Evolutionary conservation across 2,888 invertebrate genomes (phyloP), one percentile per base, ranked within the genome.

Genomic region (Malthinus seriepunctatus): DNA sequence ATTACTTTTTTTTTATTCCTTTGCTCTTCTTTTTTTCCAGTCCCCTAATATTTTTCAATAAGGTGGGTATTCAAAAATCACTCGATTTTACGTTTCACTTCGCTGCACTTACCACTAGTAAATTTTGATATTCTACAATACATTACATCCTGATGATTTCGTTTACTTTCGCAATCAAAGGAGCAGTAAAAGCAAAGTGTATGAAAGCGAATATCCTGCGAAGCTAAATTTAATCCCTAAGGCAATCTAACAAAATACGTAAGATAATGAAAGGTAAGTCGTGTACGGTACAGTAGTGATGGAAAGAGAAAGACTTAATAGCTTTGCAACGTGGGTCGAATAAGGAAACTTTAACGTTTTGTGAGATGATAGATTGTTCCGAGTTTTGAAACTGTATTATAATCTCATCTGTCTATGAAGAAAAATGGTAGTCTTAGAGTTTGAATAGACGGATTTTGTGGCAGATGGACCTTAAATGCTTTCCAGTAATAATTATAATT

Each of bases 321-420:
- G 69, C 63, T 69, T 69, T 67, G 64, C 63, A 69, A 67, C 69
- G 70, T 67, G 68, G 63, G 52, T 60, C 61, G 68, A 69, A 69
- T 67, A 67, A 65, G 62, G 64, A 67, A 69, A 69, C 68, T 69
- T 69, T 58, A 63, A 58, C 64, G 63, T 69, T 67, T 63, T 60
- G 63, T 59, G 65, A 66, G 67, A 70, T 71, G 69, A 71, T 69
- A 69, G 67, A 71, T 71, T 68, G 69, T 66, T 64, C 63, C 35
- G 63, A 69, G 68, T 70, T 70, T 70, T 67, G 64, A 66, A 69
- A 69, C 66, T 67, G 67, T 67, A 68, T 70, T 70, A 70, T 69
- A 66, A 68, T 68, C 69, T 65, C 68, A 67, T 68, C 66, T 66
- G 66, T 67, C 67, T 64, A 59, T 62, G 63, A 65, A 68, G 63